Percentiles rank a stretch among this genome's conserved stretches.
Evolutionary conservation across 2,888 invertebrate genomes (phyloP).

Genomic region (Xestia c-nigrum): DNA sequence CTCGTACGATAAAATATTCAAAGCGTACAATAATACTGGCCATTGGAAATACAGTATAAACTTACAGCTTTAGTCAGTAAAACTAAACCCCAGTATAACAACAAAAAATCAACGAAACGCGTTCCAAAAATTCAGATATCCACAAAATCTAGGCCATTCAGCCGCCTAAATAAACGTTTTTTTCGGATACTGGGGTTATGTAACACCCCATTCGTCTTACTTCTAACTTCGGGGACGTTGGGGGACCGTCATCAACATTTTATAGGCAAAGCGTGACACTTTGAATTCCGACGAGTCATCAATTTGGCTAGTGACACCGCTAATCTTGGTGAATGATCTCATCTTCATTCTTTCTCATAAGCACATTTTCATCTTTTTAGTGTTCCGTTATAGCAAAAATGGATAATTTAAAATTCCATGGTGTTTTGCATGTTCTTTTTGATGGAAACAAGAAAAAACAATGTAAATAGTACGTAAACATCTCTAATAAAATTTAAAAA

Average conservation of each 20-base stretch:
- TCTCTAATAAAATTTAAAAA: not conserved
- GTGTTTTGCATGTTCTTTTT: not conserved
- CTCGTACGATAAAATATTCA: constrained; percentile 10
- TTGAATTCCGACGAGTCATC: constrained; percentile 29
- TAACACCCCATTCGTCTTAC: constrained; percentile 35
- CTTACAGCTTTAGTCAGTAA: not conserved
- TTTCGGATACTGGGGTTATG: constrained; percentile 20
- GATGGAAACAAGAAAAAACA: not conserved
- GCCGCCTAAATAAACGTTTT: constrained; percentile 6
- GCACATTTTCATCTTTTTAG: constrained; percentile 33
- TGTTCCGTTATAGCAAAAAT: not conserved
- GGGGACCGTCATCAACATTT: constrained; percentile 32
- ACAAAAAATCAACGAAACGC: constrained; percentile 1
- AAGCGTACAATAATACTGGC: not conserved
- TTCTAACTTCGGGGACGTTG: not conserved
- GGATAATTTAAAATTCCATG: not conserved
- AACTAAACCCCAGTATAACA: not conserved
- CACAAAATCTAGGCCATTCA: constrained; percentile 35
- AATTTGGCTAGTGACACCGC: constrained; percentile 27
- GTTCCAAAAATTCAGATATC: constrained; percentile 13
- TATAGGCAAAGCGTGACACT: constrained; percentile 36
- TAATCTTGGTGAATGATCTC: constrained; percentile 36
- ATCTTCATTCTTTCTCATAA: too few relatives aligned
- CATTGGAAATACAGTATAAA: not conserved
- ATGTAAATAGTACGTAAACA: not conserved